Evolutionary conservation across 2,797 vertebrate genomes (phyloP), one percentile per base, ranked within the genome.

Genomic region (Hoplostethus atlanticus): DNA sequence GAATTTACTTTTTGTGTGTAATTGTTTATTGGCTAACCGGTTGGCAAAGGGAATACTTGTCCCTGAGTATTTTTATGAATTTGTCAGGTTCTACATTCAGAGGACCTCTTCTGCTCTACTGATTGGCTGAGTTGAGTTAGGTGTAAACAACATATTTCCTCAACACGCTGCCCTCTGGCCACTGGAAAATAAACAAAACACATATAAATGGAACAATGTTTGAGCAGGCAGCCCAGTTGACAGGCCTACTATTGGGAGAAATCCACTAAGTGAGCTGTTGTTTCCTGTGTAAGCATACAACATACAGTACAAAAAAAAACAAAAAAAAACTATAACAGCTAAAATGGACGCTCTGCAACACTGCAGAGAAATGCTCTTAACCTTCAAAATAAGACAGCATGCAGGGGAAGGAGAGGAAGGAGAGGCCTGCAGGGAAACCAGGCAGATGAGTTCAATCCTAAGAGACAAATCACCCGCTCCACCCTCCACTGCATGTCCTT

Each of bases 401-500:
- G 77, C 61, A 64, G 79, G 40, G 70, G 74, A n/a, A 66, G 72
- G 62, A 65, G 79, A 80, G 54, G 52, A 64, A 66, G 21, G 47
- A 34, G 85, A 76, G 78, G 87, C 81, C 81, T 77, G 78, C 64
- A n/a, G 64, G 88, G 77, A 78, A 79, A 86, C 69, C 55, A 44
- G 57, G 68, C 54, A 82, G 86, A 80, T 84, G 81, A 87, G 84
- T 82, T 91, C 82, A 86, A 89, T 83, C 89, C 84, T 90, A 64
- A 80, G 84, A 91, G 89, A 94, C 90, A 90, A 90, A 93, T 93
- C 87, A 92, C 89, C 87, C 74, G 71, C 77, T 89, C 81, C 74
- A 89, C 87, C 87, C 89, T 90, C 81, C 81, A 78, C 84, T 83
- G 91, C 84, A 73, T 85, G 92, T 90, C 93, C 93, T 93, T 93